These are phyloP conservation scores for Cremastobaeus sp. DNA, from an alignment of 2,888 invertebrate species.

Conservation along the genomic window DNA sequence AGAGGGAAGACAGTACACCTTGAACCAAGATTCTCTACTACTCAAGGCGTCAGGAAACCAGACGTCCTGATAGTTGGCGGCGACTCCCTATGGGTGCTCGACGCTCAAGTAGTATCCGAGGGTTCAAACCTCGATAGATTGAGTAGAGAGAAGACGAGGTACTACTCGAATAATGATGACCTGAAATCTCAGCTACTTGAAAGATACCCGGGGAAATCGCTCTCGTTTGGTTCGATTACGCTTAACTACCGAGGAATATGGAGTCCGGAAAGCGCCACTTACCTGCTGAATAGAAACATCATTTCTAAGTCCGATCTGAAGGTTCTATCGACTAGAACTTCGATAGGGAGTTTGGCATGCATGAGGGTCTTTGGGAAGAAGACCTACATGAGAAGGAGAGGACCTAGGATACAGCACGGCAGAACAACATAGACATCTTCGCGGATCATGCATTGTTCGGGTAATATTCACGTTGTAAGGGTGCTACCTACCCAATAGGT, in stretches of 20 bases:
- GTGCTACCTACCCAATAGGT: too few species aligned
- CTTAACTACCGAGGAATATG: too few species aligned
- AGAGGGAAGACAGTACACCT: neutral
- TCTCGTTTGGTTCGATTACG: too few species aligned
- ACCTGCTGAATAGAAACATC: neutral
- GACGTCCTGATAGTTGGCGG: neutral
- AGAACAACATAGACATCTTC: too few species aligned
- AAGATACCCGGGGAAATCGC: slow-evolving; percentile 61
- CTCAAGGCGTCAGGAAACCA: neutral
- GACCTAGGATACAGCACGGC: neutral
- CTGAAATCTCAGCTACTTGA: neutral
- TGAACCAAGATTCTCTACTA: neutral
- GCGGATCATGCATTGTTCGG: too few species aligned
- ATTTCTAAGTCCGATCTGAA: slow-evolving; percentile 44
- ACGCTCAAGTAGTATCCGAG: neutral
- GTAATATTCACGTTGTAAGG: too few species aligned
- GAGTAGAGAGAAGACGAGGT: neutral
- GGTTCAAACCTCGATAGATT: neutral
- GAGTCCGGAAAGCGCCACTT: too few species aligned
- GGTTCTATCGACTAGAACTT: slow-evolving; percentile 37
- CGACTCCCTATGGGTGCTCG: slow-evolving; percentile 11
- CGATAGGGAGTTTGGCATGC: slow-evolving; percentile 42
- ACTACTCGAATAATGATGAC: neutral
- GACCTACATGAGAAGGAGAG: slow-evolving; percentile 26
- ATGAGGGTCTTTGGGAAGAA: slow-evolving; percentile 35